Percentiles rank a stretch among this genome's conserved stretches.
These are phyloP conservation scores for Dryomyza anilis DNA, from an alignment of 2,888 invertebrate genomes.

Conservation along the genomic window DNA sequence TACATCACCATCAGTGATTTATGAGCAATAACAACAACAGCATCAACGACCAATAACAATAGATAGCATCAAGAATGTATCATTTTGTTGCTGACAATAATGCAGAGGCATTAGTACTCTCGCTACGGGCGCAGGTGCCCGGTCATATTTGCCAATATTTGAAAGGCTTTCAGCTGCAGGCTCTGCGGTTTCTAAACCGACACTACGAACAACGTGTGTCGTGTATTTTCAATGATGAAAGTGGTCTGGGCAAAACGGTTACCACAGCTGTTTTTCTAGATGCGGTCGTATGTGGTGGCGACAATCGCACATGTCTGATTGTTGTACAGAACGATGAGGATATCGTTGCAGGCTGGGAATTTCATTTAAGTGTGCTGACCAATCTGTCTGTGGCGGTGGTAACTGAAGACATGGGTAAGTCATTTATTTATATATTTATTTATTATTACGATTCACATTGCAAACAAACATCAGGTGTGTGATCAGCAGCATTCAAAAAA, in stretches of 20 bases:
- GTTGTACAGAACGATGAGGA: constrained; percentile 54
- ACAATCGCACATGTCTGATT: constrained; percentile 49
- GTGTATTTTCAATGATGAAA: constrained; percentile 57
- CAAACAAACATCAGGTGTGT: too few relatives aligned
- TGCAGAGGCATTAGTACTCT: constrained; percentile 49
- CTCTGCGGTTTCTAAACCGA: constrained; percentile 51
- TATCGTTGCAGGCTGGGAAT: constrained; percentile 53
- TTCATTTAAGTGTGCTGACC: constrained; percentile 53
- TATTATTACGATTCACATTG: too few relatives aligned
- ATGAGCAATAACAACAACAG: too few relatives aligned
- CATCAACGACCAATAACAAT: constrained; percentile 23
- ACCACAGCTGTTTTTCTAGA: constrained; percentile 49
- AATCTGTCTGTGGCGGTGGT: constrained; percentile 47
- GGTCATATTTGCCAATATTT: constrained; percentile 51
- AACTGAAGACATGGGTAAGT: constrained; percentile 45
- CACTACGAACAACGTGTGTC: constrained; percentile 51
- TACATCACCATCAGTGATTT: too few relatives aligned
- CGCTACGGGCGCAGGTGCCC: constrained; percentile 44
- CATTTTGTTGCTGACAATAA: constrained; percentile 53
- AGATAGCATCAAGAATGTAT: constrained; percentile 44
- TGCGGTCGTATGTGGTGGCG: constrained; percentile 41
- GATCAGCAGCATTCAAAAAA: too few relatives aligned
- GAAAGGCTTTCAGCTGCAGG: constrained; percentile 54
- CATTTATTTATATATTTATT: not conserved
- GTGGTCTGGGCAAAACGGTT: constrained; percentile 55